A percentile compares a stretch with the other conserved stretches of the same genome.
These are phyloP conservation scores for Papilio polytes DNA, from an alignment of 1,140 invertebrate species.

Conservation along the genomic window DNA sequence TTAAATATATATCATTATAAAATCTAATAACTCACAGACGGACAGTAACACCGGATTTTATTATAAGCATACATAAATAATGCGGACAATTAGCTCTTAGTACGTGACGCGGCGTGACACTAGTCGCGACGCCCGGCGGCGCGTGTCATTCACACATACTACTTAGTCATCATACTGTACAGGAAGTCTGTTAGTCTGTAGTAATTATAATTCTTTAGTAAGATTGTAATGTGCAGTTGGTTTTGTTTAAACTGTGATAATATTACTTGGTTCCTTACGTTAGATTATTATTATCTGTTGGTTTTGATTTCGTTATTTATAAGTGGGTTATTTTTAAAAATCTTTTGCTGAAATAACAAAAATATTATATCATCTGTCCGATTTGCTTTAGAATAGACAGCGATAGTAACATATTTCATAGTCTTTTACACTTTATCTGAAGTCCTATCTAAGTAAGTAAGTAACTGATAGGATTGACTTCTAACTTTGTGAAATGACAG, in stretches of 20 bases:
- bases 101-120: constrained; percentile 7
- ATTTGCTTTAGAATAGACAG: too few species aligned
- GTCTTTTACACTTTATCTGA: too few species aligned
- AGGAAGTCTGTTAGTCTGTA: constrained; percentile 30
- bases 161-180: not conserved
- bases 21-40: constrained; percentile 29
- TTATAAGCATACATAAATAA: constrained; percentile 28
- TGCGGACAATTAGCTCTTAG: constrained; percentile 34
- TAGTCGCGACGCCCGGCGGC: constrained; percentile 18
- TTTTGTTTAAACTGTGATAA: too few species aligned
- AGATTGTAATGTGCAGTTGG: not conserved
- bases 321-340: too few species aligned
- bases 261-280: too few species aligned
- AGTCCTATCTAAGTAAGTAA: too few species aligned
- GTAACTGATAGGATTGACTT: too few species aligned
- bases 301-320: too few species aligned
- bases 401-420: too few species aligned
- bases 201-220: not conserved
- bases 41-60: constrained; percentile 35
- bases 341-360: too few species aligned
- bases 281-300: too few species aligned
- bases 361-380: too few species aligned
- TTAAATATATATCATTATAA: not conserved
- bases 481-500: constrained; percentile 15
- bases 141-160: not conserved